phyloP scores from a whole-genome alignment of 2,113 vertebrate genomes.

The Crypturellus undulatus region DNA sequence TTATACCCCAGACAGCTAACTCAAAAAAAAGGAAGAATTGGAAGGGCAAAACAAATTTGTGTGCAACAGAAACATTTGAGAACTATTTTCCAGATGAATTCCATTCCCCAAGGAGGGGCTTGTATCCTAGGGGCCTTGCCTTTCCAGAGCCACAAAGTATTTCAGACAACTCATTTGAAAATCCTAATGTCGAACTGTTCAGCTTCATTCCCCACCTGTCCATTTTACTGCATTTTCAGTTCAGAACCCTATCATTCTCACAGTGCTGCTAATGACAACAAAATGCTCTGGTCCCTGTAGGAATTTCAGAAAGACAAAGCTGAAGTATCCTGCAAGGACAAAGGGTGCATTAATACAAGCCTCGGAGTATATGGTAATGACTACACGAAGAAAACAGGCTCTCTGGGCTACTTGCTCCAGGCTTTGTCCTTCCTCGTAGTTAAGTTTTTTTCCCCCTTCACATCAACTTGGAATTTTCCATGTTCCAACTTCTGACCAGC shows the following conservation, averaged over 20 bases:
- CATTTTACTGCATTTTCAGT: background rate
- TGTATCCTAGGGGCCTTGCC: background rate
- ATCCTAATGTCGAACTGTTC: background rate
- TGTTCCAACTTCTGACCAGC: accelerated
- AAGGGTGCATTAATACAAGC: background rate
- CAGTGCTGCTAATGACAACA: background rate
- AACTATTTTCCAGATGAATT: slow-evolving; percentile 22
- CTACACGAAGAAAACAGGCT: accelerated
- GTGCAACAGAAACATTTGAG: background rate
- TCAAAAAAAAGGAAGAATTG: background rate
- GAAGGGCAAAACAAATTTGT: background rate
- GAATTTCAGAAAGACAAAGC: background rate
- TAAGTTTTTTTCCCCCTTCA: no score
- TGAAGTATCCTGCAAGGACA: background rate
- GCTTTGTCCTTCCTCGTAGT: accelerated
- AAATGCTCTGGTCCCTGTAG: background rate
- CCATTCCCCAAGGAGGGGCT: background rate
- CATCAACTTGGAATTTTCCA: background rate
- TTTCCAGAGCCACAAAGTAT: background rate
- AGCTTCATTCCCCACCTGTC: slow-evolving; percentile 24
- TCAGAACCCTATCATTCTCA: background rate
- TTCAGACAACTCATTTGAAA: slow-evolving; percentile 20
- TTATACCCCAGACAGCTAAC: background rate
- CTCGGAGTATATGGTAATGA: background rate
- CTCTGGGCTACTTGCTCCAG: background rate